Conservation (phyloP, 2,888 invertebrate species). For the Lepidocyrtinus sp. region DNA sequence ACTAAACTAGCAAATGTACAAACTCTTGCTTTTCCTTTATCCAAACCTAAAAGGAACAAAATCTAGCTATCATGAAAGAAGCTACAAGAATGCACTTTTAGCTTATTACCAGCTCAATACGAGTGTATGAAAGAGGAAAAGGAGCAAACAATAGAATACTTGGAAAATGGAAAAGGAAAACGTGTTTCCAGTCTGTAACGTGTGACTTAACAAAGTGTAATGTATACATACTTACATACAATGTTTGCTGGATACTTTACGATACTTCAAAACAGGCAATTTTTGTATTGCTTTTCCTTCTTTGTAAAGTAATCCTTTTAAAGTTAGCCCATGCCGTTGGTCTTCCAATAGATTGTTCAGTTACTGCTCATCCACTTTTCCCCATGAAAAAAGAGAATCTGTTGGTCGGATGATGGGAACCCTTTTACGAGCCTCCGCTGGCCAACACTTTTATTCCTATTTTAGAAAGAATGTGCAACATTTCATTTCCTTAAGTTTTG, state of each 20-base stretch:
- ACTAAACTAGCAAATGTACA: not conserved
- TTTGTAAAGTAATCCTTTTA: conserved; percentile 6
- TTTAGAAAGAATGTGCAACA: conserved; percentile 2
- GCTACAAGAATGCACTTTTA: conserved; percentile 2
- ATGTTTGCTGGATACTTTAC: not conserved
- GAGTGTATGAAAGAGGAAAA: too few relatives aligned
- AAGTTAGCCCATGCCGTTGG: not conserved
- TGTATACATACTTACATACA: not conserved
- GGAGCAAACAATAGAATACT: not conserved
- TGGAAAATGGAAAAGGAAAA: not conserved
- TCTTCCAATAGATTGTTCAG: not conserved
- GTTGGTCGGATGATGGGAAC: conserved; percentile 13
- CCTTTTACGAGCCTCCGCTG: conserved; percentile 10
- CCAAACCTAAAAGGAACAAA: too few relatives aligned
- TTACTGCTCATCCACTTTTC: conserved; percentile 6
- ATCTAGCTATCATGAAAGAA: not conserved
- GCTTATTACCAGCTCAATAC: not conserved
- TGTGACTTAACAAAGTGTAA: not conserved
- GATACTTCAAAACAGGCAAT: not conserved
- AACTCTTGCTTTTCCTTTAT: not conserved
- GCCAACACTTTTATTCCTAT: not conserved
- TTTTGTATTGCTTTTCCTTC: conserved; percentile 6
- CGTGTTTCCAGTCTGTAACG: not conserved
- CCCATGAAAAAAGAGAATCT: conserved; percentile 5
- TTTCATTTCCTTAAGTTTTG: conserved; percentile 16